A percentile compares a stretch with the other conserved stretches of the same genome.
These are phyloP conservation scores for Yponomeuta sedellus DNA, from an alignment of 2,888 invertebrate genomes.

Conservation along the genomic window DNA sequence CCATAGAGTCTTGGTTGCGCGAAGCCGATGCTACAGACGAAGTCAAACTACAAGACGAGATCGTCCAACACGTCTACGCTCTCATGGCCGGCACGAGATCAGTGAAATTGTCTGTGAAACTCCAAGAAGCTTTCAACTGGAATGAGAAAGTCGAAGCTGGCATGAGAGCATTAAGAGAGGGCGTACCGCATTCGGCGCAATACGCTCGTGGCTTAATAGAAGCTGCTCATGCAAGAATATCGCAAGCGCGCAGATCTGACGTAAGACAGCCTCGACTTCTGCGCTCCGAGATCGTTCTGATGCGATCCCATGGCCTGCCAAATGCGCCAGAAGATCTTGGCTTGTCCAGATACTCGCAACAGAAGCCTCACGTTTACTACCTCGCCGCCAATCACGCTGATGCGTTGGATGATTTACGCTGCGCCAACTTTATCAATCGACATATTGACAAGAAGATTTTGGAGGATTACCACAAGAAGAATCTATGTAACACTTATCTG, in stretches of 20 bases:
- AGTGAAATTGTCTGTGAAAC: slow-evolving; percentile 9
- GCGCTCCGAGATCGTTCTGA: slow-evolving; percentile 18
- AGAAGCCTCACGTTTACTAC: slow-evolving; percentile 19
- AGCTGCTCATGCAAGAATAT: slow-evolving; percentile 17
- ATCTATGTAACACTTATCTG: slow-evolving; percentile 41
- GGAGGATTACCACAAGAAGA: slow-evolving; percentile 34
- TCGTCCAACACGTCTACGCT: slow-evolving; percentile 15
- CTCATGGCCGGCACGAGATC: slow-evolving; percentile 13
- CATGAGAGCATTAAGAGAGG: slow-evolving; percentile 15
- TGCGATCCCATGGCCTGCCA: slow-evolving; percentile 10
- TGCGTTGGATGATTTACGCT: slow-evolving; percentile 23
- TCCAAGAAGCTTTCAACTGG: slow-evolving; percentile 16
- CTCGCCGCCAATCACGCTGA: slow-evolving; percentile 16
- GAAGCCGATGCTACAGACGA: background rate
- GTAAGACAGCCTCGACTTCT: slow-evolving; percentile 3
- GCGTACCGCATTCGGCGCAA: slow-evolving; percentile 18
- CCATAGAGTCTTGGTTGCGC: slow-evolving; percentile 6
- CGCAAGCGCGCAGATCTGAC: slow-evolving; percentile 16
- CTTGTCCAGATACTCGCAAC: slow-evolving; percentile 14
- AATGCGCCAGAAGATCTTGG: background rate
- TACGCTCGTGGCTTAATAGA: slow-evolving; percentile 17
- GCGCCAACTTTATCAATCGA: slow-evolving; percentile 39
- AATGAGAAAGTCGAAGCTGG: slow-evolving; percentile 13
- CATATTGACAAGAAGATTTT: slow-evolving; percentile 34
- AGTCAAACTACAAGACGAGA: slow-evolving; percentile 10